Evolutionary conservation across 2,888 invertebrate genomes (phyloP).

Genomic region (Euclidia mi): DNA sequence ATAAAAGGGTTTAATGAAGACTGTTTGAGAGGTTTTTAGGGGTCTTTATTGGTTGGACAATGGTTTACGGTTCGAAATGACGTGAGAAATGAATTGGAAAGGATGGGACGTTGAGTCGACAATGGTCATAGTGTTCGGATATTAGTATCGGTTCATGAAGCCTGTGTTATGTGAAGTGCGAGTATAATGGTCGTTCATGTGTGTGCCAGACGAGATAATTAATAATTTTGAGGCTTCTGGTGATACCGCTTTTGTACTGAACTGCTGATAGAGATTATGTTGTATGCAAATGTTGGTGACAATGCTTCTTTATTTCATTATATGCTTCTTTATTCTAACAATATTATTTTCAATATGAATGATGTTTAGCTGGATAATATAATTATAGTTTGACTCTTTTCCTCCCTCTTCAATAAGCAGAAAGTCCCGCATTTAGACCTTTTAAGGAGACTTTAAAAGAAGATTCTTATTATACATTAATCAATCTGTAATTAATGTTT

Average conservation of each 20-base stretch:
- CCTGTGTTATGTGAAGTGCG: slow-evolving; percentile 7
- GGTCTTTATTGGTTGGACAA: slow-evolving; percentile 58
- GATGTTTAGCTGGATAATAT: too few species aligned
- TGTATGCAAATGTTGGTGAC: not conserved
- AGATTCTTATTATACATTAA: too few species aligned
- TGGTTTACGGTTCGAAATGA: slow-evolving; percentile 67
- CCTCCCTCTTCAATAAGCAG: too few species aligned
- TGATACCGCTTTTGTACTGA: slow-evolving; percentile 20
- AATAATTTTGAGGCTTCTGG: slow-evolving; percentile 41
- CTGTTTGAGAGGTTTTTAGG: slow-evolving; percentile 34
- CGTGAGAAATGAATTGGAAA: slow-evolving; percentile 76
- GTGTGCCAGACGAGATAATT: slow-evolving; percentile 29
- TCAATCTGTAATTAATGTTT: too few species aligned
- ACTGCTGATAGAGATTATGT: not conserved
- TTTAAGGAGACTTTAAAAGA: too few species aligned
- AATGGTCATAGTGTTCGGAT: slow-evolving; percentile 54
- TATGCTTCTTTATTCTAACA: too few species aligned
- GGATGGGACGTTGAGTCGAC: slow-evolving; percentile 63
- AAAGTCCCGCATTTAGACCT: too few species aligned
- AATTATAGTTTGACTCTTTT: too few species aligned
- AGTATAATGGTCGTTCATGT: not conserved
- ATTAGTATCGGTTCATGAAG: slow-evolving; percentile 51
- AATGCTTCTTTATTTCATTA: too few species aligned
- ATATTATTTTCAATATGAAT: too few species aligned
- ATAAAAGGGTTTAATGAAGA: slow-evolving; percentile 37